Base-by-base conservation (phyloP, 2,113 vertebrate species). In the Mesocricetus auratus region DNA sequence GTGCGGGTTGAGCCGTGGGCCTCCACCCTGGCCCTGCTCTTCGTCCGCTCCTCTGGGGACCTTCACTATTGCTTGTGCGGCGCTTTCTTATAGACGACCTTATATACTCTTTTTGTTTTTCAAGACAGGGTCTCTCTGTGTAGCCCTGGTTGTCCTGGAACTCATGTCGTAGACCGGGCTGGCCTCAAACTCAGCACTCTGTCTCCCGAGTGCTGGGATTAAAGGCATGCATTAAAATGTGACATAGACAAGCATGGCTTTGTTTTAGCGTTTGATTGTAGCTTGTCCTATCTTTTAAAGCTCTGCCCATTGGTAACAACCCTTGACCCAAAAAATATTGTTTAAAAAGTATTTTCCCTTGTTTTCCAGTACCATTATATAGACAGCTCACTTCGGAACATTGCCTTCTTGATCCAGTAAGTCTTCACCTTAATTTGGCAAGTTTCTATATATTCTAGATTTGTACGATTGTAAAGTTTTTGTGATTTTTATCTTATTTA, bases 341-440 rank as follows among this genome's bases (percentile, higher is more conserved):
- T 92, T 95, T 96, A 94, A 93, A 95, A 73, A 47, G 53, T 36
- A 24, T 82, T 86, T 47, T 60, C 92, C 15, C 3, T 86, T 96
- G 64, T 97, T 95, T 97, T 96, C 82, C 89, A 98, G 97, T 81
- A 77, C 90, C 73, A 29, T 81, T 79, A 66, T 87, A 96, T 77
- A 47, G 85, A 94, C 94, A n/a, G 56, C 50, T 95, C 71, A 90
- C 64, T 47, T 78, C 69, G 66, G 97, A 95, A 92, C 58, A 36
- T 79, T 69, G 85, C 58, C 95, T 96, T 96, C 95, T 96, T 94
- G 94, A 95, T 94, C 96, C 92, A 71, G 97, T 97, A 97, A 97
- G 97, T 96, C 92, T 92, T 94, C 39, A 90, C 58, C 39, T 75
- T 96, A 91, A 94, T 94, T 95, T 91, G 45, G 68, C n/a, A 96